A percentile compares a stretch with the other conserved stretches of the same genome.
Conservation (phyloP, 2,797 vertebrate genomes). For the Artibeus lituratus region DNA sequence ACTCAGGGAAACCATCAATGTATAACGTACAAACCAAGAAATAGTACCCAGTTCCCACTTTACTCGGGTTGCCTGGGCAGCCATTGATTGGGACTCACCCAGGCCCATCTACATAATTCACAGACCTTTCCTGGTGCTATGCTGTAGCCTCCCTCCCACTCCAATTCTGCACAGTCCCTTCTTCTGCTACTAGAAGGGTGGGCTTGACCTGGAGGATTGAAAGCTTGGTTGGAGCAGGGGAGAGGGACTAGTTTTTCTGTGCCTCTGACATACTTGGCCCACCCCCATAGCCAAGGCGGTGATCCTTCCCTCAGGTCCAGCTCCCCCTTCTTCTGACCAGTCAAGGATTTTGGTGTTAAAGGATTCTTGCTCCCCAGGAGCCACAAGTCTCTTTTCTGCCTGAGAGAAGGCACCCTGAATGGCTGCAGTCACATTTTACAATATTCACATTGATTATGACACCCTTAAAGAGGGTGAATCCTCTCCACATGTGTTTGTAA, state of each 20-base stretch:
- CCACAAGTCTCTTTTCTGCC: constrained; percentile 64
- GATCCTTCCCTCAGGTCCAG: background rate
- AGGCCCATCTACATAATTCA: background rate
- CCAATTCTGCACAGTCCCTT: background rate
- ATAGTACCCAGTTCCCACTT: background rate
- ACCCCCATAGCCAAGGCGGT: background rate
- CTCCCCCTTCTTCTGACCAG: background rate
- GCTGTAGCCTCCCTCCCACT: background rate
- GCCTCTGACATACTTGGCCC: background rate
- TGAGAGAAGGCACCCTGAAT: constrained; percentile 34
- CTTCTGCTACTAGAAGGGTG: background rate
- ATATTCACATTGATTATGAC: constrained; percentile 75
- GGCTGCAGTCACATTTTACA: background rate
- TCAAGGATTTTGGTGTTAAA: constrained; percentile 33
- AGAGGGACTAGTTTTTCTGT: background rate
- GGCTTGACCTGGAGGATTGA: background rate
- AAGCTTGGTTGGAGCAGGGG: background rate
- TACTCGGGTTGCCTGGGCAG: background rate
- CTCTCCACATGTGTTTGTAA: constrained; percentile 35
- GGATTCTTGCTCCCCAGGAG: constrained; percentile 46
- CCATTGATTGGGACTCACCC: background rate
- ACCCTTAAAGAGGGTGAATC: constrained; percentile 63
- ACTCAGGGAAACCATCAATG: background rate
- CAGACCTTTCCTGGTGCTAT: background rate
- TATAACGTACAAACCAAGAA: constrained; percentile 32